phyloP scores from a whole-genome alignment of 2,888 invertebrate genomes.

The Pocota personata region DNA sequence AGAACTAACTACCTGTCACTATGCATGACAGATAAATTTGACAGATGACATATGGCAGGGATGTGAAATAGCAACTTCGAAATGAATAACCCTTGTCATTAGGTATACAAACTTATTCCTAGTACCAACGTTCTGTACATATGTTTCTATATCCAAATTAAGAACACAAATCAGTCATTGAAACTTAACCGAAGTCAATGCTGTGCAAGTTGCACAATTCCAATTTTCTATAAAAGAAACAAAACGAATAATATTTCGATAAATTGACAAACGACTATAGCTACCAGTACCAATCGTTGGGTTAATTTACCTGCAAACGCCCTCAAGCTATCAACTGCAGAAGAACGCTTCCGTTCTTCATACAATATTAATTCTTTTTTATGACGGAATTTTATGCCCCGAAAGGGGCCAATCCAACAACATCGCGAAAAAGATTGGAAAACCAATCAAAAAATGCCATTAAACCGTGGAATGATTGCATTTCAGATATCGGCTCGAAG shows the following conservation, averaged over 20 bases:
- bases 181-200: neutral
- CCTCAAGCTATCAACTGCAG: slow-evolving; percentile 55
- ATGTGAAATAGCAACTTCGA: no score
- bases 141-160: no score
- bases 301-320: slow-evolving; percentile 63
- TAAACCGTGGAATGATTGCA: slow-evolving; percentile 71
- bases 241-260: neutral
- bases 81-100: no score
- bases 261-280: slow-evolving; percentile 64
- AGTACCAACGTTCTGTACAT: no score
- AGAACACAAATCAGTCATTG: neutral
- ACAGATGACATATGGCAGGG: no score
- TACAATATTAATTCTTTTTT: slow-evolving; percentile 61
- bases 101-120: no score
- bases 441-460: slow-evolving; percentile 74
- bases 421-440: slow-evolving; percentile 54
- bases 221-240: neutral
- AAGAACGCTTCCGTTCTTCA: slow-evolving; percentile 68
- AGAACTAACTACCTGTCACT: no score
- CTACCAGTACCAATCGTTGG: slow-evolving; percentile 44
- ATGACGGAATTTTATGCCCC: slow-evolving; percentile 64
- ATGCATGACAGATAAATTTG: no score
- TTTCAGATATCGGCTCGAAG: slow-evolving; percentile 71
- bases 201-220: neutral
- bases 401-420: slow-evolving; percentile 40